phyloP scores from a whole-genome alignment of 2,113 vertebrate species.

The Corvus moneduloides region DNA sequence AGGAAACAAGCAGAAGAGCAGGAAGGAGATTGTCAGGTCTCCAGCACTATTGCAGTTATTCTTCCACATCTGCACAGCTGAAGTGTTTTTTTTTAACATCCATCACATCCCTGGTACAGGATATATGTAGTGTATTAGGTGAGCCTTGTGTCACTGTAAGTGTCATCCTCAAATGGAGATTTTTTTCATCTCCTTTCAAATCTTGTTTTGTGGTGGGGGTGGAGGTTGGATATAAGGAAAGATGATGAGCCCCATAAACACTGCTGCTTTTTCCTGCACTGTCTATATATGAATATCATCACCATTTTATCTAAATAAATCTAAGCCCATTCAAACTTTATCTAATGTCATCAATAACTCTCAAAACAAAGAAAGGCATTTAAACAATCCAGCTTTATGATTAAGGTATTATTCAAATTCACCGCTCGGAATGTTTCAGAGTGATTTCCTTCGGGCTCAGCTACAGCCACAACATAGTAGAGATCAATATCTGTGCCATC shows the following conservation, averaged over 20 bases:
- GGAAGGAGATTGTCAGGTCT: not conserved
- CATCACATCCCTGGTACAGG: not conserved
- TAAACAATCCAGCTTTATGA: not conserved
- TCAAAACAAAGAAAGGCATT: not conserved
- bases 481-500: not conserved
- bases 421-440: rapidly evolving
- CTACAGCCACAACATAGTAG: not conserved
- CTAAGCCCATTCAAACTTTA: not conserved
- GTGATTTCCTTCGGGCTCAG: not conserved
- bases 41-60: not conserved
- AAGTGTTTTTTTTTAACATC: not conserved
- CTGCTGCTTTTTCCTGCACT: not conserved
- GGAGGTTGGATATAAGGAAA: not conserved
- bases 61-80: not conserved
- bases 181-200: not conserved
- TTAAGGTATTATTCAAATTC: not conserved
- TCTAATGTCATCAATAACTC: not conserved
- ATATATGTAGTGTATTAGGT: not conserved
- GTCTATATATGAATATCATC: not conserved
- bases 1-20: not conserved
- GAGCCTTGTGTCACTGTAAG: not conserved
- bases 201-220: too few relatives aligned
- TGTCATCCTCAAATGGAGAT: not conserved
- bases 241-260: not conserved
- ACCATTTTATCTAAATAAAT: not conserved